Evolutionary conservation across 2,888 invertebrate species (phyloP), one percentile per base, ranked within the genome.

Genomic region (Alviniconcha strummeri): DNA sequence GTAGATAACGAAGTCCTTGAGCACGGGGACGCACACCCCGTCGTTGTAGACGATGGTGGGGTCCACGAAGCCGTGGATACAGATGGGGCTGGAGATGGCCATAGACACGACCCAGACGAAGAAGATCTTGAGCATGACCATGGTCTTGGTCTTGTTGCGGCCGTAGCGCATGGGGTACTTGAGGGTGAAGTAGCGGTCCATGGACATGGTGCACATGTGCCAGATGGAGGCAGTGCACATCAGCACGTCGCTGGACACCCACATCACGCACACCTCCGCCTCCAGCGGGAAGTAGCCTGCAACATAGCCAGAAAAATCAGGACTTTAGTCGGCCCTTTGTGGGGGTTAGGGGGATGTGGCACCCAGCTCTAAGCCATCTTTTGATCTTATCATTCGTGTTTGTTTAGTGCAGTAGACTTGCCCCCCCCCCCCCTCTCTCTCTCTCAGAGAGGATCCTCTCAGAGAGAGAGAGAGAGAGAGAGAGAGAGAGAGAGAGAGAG

Each of bases 61-160:
- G 81, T 93, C 90, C 9, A 91, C 84, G 75, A 93, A 90, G 54
- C 92, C 92, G 55, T 89, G 88, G 84, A 93, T 90, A 85, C 89
- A 91, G 57, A 95, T 93, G 4, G 94, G 93, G 87, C 95, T 94
- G 74, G 93, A 89, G 85, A 95, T 91, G 2, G 94, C 94, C 57
- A 95, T 91, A 15, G 98, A 98, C 82, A 98, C 95, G 67, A 98
- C 95, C 99, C 99, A 99, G 0, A 98, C 98, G 93, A 98, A 96
- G 19, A 96, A 96, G 82, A 99, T 98, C 94, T 99, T 99, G 87
- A 98, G 80, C 55, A 91, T 89, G 19, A 94, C 94, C 90, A 91
- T 92, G 17, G 89, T 89, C 74, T 90, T 89, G 67, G 93, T 93
- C 84, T 93, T 93, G 89, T 93, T 93, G 67, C 93, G 89, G n/a